Percentiles rank a stretch among this genome's conserved stretches.
These are phyloP conservation scores for Salpingus planirostris DNA, from an alignment of 2,888 invertebrate genomes.

Conservation along the genomic window DNA sequence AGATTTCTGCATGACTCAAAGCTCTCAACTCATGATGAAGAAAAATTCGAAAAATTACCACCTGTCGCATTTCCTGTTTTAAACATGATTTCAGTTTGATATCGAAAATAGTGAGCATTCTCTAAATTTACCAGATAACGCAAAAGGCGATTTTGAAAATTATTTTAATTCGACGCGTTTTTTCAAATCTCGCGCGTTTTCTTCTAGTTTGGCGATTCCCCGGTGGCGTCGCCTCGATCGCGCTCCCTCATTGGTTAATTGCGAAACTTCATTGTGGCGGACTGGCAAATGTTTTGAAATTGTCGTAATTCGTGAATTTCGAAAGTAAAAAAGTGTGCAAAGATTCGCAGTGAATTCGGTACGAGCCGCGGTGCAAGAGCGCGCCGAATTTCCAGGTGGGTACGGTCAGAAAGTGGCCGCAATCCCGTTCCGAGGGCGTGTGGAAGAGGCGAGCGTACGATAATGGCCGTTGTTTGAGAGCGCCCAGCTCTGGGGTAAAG, in stretches of 20 bases:
- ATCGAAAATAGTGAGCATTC: no score
- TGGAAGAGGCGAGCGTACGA: slow-evolving; percentile 27
- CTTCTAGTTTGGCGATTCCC: slow-evolving; percentile 5
- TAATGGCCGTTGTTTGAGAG: slow-evolving; percentile 32
- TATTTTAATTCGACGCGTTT: no score
- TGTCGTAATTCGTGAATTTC: slow-evolving; percentile 27
- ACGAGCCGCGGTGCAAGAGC: no score
- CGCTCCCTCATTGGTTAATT: slow-evolving; percentile 31
- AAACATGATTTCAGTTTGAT: no score
- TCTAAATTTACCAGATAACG: no score
- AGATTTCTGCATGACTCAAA: no score
- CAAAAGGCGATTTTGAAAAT: no score
- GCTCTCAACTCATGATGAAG: no score
- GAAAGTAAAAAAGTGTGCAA: slow-evolving; percentile 4
- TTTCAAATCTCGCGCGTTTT: slow-evolving; percentile 6
- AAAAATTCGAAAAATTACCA: no score
- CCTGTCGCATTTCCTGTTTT: no score
- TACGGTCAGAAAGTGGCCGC: not conserved
- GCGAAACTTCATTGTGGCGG: slow-evolving; percentile 32
- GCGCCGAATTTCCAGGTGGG: no score
- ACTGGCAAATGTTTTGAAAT: slow-evolving; percentile 35
- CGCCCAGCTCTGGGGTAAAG: slow-evolving; percentile 40
- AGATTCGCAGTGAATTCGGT: no score
- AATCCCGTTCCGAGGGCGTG: slow-evolving; percentile 27
- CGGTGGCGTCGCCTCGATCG: slow-evolving; percentile 14